phyloP scores from a whole-genome alignment of 1,140 invertebrate species.

The Yoshiicerus persimilis region DNA sequence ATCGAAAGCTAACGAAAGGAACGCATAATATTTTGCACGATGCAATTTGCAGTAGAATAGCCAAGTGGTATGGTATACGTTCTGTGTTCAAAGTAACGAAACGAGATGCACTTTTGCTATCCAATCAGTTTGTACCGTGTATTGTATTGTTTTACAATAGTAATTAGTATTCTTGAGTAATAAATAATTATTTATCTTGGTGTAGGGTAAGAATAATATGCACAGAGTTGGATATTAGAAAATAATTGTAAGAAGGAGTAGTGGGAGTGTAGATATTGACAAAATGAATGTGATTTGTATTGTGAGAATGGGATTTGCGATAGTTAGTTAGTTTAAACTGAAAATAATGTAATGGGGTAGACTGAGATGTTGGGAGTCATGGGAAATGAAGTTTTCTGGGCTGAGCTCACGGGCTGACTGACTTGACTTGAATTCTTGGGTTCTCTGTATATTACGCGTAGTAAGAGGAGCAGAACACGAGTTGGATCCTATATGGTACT shows the following conservation, averaged over 20 bases:
- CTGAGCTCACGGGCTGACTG: neutral
- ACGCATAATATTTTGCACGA: too few species aligned
- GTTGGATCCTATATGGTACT: too few species aligned
- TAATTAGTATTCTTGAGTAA: neutral
- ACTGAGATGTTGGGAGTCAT: neutral
- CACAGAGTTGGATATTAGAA: neutral
- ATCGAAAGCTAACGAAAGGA: neutral
- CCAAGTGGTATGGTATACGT: too few species aligned
- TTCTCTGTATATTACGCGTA: too few species aligned
- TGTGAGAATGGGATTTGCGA: neutral
- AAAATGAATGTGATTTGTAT: too few species aligned
- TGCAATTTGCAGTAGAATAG: too few species aligned
- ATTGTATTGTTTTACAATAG: neutral
- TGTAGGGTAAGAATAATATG: neutral
- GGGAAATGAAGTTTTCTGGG: slow-evolving; percentile 15
- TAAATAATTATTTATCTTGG: neutral
- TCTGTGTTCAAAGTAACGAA: neutral
- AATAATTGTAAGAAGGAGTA: neutral
- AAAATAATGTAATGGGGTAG: neutral
- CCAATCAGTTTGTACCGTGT: too few species aligned
- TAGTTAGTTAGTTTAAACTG: neutral
- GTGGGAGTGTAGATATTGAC: neutral
- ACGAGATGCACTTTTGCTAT: neutral
- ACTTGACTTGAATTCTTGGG: neutral
- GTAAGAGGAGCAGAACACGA: too few species aligned